Conservation (phyloP, 2,797 vertebrate genomes). For the Clarias laeviceps region DNA sequence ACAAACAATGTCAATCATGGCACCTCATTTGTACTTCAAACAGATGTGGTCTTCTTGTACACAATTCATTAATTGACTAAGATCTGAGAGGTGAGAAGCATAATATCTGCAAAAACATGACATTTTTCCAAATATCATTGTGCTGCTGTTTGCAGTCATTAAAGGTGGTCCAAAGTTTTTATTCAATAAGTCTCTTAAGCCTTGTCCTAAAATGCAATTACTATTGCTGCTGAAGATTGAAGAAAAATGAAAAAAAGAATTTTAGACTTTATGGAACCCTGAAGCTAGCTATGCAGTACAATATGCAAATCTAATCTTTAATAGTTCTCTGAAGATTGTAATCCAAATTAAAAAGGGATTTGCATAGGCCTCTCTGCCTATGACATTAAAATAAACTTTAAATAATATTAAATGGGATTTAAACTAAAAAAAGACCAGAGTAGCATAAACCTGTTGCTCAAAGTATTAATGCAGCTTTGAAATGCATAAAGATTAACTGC, state of each 20-base stretch:
- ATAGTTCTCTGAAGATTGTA: not conserved
- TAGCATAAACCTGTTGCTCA: not conserved
- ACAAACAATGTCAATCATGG: conserved; percentile 35
- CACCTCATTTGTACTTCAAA: conserved; percentile 14
- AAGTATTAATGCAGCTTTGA: not conserved
- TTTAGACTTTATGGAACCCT: not conserved
- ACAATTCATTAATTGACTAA: not conserved
- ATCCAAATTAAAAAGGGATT: not conserved
- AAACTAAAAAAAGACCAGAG: not conserved
- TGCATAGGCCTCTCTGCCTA: not conserved
- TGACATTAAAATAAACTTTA: not conserved
- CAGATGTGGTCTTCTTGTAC: not conserved
- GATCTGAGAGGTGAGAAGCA: not conserved
- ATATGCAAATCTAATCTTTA: not conserved
- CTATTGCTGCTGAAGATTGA: not conserved
- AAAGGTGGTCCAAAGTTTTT: not conserved
- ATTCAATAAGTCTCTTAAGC: not conserved
- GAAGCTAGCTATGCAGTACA: not conserved
- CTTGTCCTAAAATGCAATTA: too few species aligned
- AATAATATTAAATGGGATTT: not conserved
- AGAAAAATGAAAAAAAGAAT: not conserved
- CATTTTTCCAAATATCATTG: not conserved
- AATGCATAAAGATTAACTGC: not conserved
- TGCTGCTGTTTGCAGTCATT: not conserved
- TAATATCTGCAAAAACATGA: not conserved